Conservation (phyloP, 2,113 vertebrate genomes). For the Percopsis transmontana region DNA sequence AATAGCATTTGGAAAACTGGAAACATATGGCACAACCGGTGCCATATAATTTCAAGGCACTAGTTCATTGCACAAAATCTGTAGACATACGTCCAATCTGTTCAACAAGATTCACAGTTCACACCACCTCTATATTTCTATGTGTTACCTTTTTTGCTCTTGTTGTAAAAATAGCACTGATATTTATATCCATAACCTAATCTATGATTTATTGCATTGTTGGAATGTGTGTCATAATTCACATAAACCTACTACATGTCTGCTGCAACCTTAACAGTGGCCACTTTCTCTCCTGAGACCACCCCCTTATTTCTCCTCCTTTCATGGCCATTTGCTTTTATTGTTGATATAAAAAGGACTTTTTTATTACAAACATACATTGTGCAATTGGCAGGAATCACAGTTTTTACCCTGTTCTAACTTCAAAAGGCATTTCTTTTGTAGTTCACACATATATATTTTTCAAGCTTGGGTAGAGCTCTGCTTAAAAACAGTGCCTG, state of each 20-base stretch:
- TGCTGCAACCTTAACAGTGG: background rate
- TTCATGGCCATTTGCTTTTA: background rate
- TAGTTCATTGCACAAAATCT: constrained; percentile 17
- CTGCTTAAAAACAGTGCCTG: background rate
- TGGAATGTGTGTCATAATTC: constrained; percentile 22
- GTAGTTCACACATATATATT: constrained; percentile 40
- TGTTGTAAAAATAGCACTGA: background rate
- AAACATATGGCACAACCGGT: background rate
- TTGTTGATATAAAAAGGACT: background rate
- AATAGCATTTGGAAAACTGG: constrained; percentile 1
- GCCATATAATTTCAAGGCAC: constrained; percentile 49
- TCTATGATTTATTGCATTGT: constrained; percentile 2
- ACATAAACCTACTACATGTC: background rate
- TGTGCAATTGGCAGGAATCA: constrained; percentile 54
- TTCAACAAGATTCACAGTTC: constrained; percentile 41
- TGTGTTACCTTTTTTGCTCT: background rate
- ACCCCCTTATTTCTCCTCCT: background rate
- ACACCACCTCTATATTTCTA: constrained; percentile 25
- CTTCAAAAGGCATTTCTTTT: constrained; percentile 30
- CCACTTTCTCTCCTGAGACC: background rate
- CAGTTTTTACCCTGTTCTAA: constrained; percentile 49
- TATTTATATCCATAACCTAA: constrained; percentile 1
- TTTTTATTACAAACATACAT: constrained; percentile 17
- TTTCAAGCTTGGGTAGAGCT: constrained; percentile 15
- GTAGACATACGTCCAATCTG: constrained; percentile 8